phyloP scores from a whole-genome alignment of 2,113 vertebrate species.

The Neolamprologus toae region DNA sequence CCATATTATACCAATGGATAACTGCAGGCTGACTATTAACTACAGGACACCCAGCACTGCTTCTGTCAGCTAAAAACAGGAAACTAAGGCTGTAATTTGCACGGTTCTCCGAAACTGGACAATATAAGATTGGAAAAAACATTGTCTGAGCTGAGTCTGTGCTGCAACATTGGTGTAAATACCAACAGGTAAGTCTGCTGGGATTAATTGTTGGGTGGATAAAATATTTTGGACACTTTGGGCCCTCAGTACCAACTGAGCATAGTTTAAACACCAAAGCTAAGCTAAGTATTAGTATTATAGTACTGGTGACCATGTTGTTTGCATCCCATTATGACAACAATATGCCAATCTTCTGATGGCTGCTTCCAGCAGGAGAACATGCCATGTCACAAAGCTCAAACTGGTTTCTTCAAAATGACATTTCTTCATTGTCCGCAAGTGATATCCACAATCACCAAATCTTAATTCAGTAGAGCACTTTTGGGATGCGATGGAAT shows the following conservation, averaged over 20 bases:
- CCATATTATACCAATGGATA: background rate
- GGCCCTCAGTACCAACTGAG: background rate
- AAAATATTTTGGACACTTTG: background rate
- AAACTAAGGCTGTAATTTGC: background rate
- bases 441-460: background rate
- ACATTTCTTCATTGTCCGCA: background rate
- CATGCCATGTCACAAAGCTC: background rate
- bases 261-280: background rate
- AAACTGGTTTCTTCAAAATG: background rate
- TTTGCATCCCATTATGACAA: background rate
- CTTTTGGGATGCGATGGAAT: background rate
- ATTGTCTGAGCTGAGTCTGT: background rate
- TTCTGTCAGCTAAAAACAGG: background rate
- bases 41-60: background rate
- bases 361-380: background rate
- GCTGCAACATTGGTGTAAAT: background rate
- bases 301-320: background rate
- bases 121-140: background rate
- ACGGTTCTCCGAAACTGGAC: background rate
- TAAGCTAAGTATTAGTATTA: background rate
- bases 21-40: background rate
- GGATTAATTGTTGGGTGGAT: background rate
- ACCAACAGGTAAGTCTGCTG: background rate
- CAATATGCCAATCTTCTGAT: background rate
- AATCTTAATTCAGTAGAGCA: background rate